Evolutionary conservation across 2,888 invertebrate genomes (phyloP).

Genomic region (Willowsia nigromaculata): DNA sequence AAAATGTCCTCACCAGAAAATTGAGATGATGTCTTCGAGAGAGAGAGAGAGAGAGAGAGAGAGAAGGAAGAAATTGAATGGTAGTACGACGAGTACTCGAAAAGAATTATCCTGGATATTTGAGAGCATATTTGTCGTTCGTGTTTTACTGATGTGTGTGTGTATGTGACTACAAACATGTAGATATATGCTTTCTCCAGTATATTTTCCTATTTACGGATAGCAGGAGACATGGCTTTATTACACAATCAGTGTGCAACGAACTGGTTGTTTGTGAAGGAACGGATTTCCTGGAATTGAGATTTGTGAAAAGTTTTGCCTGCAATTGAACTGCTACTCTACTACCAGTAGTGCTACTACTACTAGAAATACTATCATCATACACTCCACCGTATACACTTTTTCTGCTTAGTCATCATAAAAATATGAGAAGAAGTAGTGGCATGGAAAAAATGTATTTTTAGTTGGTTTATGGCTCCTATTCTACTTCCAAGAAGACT

Average conservation of each 20-base stretch:
- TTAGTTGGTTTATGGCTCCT: background rate
- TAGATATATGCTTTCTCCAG: background rate
- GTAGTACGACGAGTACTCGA: background rate
- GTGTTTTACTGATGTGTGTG: no score
- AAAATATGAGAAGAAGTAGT: background rate
- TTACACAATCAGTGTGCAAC: slow-evolving; percentile 69
- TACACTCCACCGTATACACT: background rate
- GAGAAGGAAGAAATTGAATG: background rate
- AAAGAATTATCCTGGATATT: slow-evolving; percentile 33
- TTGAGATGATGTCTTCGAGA: background rate
- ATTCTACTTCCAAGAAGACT: background rate
- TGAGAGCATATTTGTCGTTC: background rate
- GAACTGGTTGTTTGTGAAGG: slow-evolving; percentile 65
- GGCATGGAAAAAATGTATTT: background rate
- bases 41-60: background rate
- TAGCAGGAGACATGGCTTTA: slow-evolving; percentile 53
- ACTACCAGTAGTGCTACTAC: background rate
- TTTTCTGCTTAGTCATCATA: slow-evolving; percentile 46
- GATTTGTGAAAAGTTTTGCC: slow-evolving; percentile 51
- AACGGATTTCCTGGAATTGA: slow-evolving; percentile 65
- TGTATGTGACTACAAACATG: background rate
- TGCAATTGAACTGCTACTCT: background rate
- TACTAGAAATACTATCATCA: background rate
- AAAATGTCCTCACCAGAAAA: background rate
- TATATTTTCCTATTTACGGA: slow-evolving; percentile 45